phyloP scores from a whole-genome alignment of 2,113 vertebrate genomes.

The Nanorana parkeri region DNA sequence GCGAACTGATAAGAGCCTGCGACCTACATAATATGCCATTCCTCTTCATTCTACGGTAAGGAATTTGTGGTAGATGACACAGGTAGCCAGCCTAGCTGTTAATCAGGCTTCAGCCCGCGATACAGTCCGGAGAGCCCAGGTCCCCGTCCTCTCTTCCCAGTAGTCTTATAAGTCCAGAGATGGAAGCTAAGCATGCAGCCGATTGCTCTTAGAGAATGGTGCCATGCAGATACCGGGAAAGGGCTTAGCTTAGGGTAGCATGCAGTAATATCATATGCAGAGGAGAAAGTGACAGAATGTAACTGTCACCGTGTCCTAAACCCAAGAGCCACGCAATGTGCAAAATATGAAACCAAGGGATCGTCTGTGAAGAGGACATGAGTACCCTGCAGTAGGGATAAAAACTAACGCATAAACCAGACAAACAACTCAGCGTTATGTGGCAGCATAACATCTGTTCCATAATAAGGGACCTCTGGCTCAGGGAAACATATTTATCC shows the following conservation, averaged over 20 bases:
- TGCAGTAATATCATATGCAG: slow-evolving; percentile 30
- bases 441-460: too few species aligned
- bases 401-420: too few species aligned
- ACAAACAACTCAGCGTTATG: too few species aligned
- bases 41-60: too few species aligned
- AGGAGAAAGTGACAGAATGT: background rate
- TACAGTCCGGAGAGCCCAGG: background rate
- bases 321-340: background rate
- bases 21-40: too few species aligned
- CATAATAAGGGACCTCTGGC: too few species aligned
- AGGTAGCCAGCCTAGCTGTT: background rate
- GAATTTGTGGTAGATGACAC: too few species aligned
- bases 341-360: background rate
- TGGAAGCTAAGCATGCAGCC: slow-evolving; percentile 26
- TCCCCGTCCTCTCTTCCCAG: background rate
- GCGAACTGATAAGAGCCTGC: too few species aligned
- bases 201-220: background rate
- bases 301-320: slow-evolving; percentile 6
- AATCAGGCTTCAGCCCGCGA: background rate
- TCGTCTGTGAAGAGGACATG: too few species aligned
- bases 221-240: slow-evolving; percentile 17
- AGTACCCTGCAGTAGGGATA: too few species aligned
- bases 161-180: background rate
- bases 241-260: background rate
- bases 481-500: too few species aligned